Conservation (phyloP, 2,113 vertebrate species). For the Merops nubicus region DNA sequence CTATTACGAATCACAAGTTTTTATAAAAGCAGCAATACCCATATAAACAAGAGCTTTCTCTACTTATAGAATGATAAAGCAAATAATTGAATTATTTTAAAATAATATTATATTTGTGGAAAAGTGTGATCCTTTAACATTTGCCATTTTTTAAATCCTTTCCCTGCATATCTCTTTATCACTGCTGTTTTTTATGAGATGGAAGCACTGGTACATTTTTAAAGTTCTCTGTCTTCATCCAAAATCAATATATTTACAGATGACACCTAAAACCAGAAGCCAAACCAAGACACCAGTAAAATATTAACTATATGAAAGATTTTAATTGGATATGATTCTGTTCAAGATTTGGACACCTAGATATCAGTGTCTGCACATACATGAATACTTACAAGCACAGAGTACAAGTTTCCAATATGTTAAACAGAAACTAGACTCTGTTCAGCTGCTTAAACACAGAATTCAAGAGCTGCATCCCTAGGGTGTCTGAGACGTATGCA, state of each 20-base stretch:
- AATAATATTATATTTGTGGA: neutral
- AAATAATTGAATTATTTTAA: accelerated
- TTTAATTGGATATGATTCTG: neutral
- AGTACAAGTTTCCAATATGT: neutral
- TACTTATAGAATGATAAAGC: neutral
- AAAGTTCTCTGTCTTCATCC: neutral
- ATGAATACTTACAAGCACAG: neutral
- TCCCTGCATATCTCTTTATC: neutral
- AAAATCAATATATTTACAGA: neutral
- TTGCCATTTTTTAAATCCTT: neutral
- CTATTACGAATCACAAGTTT: neutral
- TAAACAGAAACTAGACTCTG: neutral
- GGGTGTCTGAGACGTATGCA: neutral
- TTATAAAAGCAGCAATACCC: neutral
- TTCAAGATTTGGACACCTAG: neutral
- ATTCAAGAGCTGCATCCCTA: neutral
- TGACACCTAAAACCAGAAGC: too few species aligned
- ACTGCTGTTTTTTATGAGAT: neutral
- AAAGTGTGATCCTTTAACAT: neutral
- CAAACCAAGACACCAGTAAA: neutral
- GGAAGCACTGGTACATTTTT: neutral
- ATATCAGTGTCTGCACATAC: neutral
- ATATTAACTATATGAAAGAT: neutral
- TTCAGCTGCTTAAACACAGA: neutral
- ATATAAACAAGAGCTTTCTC: neutral